Base-by-base conservation (phyloP, 2,113 vertebrate genomes). In the Hipposideros armiger region DNA sequence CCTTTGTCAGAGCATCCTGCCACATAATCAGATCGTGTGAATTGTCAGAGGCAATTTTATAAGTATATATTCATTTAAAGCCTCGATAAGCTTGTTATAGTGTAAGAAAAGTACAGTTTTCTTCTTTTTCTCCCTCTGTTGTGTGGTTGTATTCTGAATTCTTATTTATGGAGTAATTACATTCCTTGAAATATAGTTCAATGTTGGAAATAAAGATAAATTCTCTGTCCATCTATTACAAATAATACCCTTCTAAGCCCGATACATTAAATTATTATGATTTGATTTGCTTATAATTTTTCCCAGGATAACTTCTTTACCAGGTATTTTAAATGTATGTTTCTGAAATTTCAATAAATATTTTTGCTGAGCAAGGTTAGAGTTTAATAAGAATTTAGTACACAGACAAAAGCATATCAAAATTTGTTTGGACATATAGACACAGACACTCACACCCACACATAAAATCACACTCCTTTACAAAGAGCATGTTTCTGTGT, bases 61-160 rank as follows among this genome's bases (percentile, higher is more conserved):
- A 98, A 98, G 96, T 95, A 98, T 98, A 97, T 98, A 98, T 98
- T 98, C 91, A 98, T 97, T 97, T 98, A 97, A 98, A 98, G 83
- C 54, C 81, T 97, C 60, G 82, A 90, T 97, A 98, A 98, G 62
- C 70, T 97, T 98, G 96, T 97, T 97, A 95, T 47, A 66, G 52
- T 72, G 76, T 82, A 89, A 58, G 24, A 86, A 94, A 97, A 97
- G 80, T 91, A 96, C 19, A 87, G 97, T 97, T 98, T 89, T 96
- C 11, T 69, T 91, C 96, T 95, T 96, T 66, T 96, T 16, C 24
- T 50, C 36, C 30, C 54, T 97, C 56, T 90, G 95, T 91, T 86
- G 93, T 91, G 96, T 70, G 82, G 17, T 96, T 76, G 30, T 91
- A 92, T 97, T 98, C 82, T 73, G 84, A 93, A 94, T 97, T 90